A percentile compares a stretch with the other conserved stretches of the same genome.
Evolutionary conservation across 1,140 invertebrate species (phyloP).

Genomic region (Daktulosphaira vitifoliae): DNA sequence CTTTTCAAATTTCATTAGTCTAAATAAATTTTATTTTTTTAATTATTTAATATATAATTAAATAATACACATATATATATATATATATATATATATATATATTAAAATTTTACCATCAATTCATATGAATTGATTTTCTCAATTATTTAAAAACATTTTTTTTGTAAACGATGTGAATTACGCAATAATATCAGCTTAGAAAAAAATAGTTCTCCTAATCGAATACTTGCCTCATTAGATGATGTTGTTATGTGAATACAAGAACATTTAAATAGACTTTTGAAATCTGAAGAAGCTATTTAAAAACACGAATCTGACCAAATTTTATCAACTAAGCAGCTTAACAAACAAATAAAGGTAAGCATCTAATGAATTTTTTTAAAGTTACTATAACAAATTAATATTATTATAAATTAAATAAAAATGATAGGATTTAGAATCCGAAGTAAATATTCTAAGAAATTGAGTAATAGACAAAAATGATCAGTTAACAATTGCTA

Average conservation of each 20-base stretch:
- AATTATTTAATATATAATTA: no score
- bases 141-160: no score
- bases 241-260: constrained; percentile 23
- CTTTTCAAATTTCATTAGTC: no score
- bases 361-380: neutral
- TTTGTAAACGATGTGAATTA: constrained; percentile 16
- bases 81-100: no score
- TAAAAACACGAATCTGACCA: constrained; percentile 26
- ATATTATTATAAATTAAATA: neutral
- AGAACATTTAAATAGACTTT: constrained; percentile 26
- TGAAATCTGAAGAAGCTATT: constrained; percentile 28
- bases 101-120: no score
- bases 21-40: no score
- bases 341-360: constrained; percentile 19
- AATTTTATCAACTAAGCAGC: neutral
- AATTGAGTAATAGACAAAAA: constrained; percentile 1
- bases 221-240: constrained; percentile 20
- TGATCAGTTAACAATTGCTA: constrained; percentile 19
- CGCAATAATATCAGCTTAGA: constrained; percentile 13
- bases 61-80: no score
- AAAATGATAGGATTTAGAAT: constrained; percentile 1
- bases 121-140: no score
- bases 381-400: neutral
- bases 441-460: constrained; percentile 15
- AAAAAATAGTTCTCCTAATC: constrained; percentile 26